These are phyloP conservation scores for Galerucella nymphaeae DNA, from an alignment of 2,888 invertebrate genomes.

Conservation along the genomic window DNA sequence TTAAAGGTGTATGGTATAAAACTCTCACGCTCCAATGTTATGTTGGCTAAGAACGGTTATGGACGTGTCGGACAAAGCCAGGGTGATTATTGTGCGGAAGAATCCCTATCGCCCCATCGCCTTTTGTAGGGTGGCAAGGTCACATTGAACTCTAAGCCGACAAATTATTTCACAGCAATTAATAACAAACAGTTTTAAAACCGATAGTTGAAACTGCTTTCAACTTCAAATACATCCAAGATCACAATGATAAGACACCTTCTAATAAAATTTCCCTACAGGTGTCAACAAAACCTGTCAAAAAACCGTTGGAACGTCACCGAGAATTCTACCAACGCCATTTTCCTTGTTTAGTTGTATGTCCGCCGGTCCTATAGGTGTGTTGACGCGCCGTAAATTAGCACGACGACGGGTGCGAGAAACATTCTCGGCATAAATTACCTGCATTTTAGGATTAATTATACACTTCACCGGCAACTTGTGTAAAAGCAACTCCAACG, in stretches of 20 bases:
- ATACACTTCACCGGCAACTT: slow-evolving; percentile 65
- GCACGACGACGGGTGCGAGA: slow-evolving; percentile 64
- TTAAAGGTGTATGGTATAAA: too few species aligned
- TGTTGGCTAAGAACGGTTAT: too few species aligned
- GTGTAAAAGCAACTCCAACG: slow-evolving; percentile 47
- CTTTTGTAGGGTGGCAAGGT: too few species aligned
- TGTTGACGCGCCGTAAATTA: slow-evolving; percentile 66
- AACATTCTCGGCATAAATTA: slow-evolving; percentile 67
- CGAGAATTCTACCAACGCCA: background rate
- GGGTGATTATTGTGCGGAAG: too few species aligned
- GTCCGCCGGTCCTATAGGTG: slow-evolving; percentile 52
- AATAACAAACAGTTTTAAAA: too few species aligned
- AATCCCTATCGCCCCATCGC: too few species aligned
- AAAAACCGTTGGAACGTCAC: slow-evolving; percentile 25
- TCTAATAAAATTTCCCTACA: slow-evolving; percentile 22
- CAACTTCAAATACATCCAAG: slow-evolving; percentile 7
- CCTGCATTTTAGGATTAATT: slow-evolving; percentile 67
- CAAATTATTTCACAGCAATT: too few species aligned
- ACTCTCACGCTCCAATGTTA: too few species aligned
- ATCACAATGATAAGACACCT: slow-evolving; percentile 17
- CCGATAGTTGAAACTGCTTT: background rate
- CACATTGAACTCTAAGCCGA: too few species aligned
- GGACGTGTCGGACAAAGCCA: too few species aligned
- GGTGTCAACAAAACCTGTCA: slow-evolving; percentile 33
- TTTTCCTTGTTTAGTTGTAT: slow-evolving; percentile 30